Percentiles rank a stretch among this genome's conserved stretches.
phyloP scores from a whole-genome alignment of 23 tunicate species.

The Styela clava region DNA sequence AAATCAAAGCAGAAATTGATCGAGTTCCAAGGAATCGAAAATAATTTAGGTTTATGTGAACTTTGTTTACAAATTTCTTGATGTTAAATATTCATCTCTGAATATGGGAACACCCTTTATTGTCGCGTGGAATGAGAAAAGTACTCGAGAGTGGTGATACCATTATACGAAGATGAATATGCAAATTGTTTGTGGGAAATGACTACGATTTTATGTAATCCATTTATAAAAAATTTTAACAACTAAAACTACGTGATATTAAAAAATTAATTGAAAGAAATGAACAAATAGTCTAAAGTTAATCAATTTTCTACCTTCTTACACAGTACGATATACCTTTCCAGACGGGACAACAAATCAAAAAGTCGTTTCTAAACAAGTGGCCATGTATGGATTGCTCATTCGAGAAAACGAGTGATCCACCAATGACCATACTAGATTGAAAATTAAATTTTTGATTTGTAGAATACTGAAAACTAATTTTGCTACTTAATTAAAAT shows the following conservation, averaged over 20 bases:
- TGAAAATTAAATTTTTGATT: neutral
- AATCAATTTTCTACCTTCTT: neutral
- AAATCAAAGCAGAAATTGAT: too few species aligned
- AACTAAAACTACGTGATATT: neutral
- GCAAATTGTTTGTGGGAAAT: too few species aligned
- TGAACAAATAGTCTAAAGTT: neutral
- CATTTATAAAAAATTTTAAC: neutral
- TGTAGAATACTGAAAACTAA: slow-evolving; percentile 3
- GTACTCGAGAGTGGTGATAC: too few species aligned
- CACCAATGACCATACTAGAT: neutral
- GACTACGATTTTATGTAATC: too few species aligned
- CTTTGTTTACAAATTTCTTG: too few species aligned
- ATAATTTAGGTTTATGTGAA: too few species aligned
- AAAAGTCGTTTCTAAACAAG: neutral
- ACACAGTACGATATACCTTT: slow-evolving; percentile 43
- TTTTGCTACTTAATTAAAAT: slow-evolving; percentile 1
- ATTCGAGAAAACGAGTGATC: neutral
- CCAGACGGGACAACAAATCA: slow-evolving; percentile 27
- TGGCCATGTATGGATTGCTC: neutral
- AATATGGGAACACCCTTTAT: too few species aligned
- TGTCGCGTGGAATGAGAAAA: too few species aligned
- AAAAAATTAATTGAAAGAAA: neutral
- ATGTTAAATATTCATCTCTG: too few species aligned
- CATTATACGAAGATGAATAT: too few species aligned
- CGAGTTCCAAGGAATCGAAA: too few species aligned